These are phyloP conservation scores for Drosophila nigricruria DNA, from an alignment of 2,888 invertebrate species.

Conservation along the genomic window DNA sequence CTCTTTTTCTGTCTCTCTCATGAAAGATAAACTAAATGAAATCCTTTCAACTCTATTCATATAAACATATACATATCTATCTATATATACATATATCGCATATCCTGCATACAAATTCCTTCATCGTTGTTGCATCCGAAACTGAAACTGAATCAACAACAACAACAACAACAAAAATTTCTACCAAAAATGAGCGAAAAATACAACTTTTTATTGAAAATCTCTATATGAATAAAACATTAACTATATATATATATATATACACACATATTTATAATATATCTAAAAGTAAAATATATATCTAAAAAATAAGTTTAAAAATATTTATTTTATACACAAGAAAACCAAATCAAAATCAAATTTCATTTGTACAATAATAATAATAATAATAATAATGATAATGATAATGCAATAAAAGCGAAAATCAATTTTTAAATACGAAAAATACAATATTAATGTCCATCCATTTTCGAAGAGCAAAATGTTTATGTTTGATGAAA, in stretches of 20 bases:
- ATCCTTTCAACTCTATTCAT: conserved; percentile 46
- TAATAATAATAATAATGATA: not conserved
- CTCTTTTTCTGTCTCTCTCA: conserved; percentile 2
- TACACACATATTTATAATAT: conserved; percentile 46
- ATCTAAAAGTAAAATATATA: conserved; percentile 28
- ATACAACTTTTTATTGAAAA: conserved; percentile 54
- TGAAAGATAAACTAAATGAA: conserved; percentile 19
- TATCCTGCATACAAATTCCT: conserved; percentile 58
- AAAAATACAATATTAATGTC: conserved; percentile 63
- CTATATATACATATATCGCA: conserved; percentile 30
- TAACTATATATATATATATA: conserved; percentile 30
- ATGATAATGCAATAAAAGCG: conserved; percentile 8
- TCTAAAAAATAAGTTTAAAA: conserved; percentile 65
- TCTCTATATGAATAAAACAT: conserved; percentile 66
- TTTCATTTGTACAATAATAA: conserved; percentile 67
- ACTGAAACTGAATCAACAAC: conserved; percentile 45
- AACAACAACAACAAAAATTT: conserved; percentile 31
- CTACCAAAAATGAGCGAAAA: conserved; percentile 52
- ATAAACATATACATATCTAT: conserved; percentile 10
- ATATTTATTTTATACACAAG: conserved; percentile 64
- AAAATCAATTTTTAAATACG: conserved; percentile 10
- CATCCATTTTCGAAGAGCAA: conserved; percentile 75
- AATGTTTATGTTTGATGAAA: conserved; percentile 74
- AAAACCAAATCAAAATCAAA: conserved; percentile 34
- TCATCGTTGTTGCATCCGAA: conserved; percentile 72